A percentile compares a stretch with the other conserved stretches of the same genome.
phyloP scores from a whole-genome alignment of 2,797 vertebrate species.

The Onychomys leucogaster region DNA sequence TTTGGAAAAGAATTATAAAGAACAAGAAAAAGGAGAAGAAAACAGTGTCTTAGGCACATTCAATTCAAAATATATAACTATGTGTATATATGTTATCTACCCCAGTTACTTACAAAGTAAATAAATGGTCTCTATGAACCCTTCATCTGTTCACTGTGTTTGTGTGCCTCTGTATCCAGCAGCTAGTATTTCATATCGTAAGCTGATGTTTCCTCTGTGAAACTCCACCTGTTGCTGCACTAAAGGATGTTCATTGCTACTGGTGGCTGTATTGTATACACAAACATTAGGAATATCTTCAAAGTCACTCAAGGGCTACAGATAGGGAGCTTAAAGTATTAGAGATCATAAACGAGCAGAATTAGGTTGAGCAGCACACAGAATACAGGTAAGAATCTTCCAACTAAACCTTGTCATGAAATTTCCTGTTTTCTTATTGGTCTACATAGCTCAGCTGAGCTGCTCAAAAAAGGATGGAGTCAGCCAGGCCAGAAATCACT shows the following conservation, averaged over 20 bases:
- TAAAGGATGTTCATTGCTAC: not conserved
- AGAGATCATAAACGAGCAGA: not conserved
- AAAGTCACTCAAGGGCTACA: not conserved
- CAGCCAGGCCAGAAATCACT: not conserved
- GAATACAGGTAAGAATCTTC: not conserved
- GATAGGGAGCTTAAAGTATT: not conserved
- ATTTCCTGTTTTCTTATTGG: constrained; percentile 25
- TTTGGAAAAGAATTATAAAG: not conserved
- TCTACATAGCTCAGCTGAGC: not conserved
- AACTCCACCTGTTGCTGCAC: not conserved
- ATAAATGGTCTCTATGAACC: not conserved
- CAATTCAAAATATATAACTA: not conserved
- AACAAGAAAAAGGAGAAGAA: not conserved
- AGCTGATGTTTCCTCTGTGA: not conserved
- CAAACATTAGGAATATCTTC: not conserved
- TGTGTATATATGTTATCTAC: not conserved
- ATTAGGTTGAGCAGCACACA: not conserved
- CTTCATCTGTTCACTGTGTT: not conserved
- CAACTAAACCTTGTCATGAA: not conserved
- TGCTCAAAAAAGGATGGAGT: not conserved
- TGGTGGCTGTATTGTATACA: not conserved
- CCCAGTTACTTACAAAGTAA: not conserved
- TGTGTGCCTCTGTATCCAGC: not conserved
- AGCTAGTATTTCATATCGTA: not conserved
- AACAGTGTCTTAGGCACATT: not conserved